Evolutionary conservation across 2,113 vertebrate species (phyloP), one percentile per base, ranked within the genome.

Genomic region (Myodes glareolus): DNA sequence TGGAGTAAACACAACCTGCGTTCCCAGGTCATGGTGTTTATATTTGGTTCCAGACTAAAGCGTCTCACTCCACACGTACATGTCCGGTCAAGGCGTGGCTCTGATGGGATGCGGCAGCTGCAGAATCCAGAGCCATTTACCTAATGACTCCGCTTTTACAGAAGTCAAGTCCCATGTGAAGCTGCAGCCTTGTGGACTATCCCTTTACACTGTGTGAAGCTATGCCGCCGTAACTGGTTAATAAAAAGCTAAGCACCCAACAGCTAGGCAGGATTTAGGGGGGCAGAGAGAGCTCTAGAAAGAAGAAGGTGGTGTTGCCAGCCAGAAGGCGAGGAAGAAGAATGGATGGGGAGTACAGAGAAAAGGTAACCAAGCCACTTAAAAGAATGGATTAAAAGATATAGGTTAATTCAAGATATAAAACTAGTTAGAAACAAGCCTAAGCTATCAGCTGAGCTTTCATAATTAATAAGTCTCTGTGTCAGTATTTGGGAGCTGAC

Each of bases 111-210:
- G n/a, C 67, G 50, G 78, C 63, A 77, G 76, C 93, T 47, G 19
- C 93, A 91, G 50, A 39, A 16, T 80, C 63, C 27, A 55, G 90
- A 93, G 73, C 21, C 61, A 70, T 77, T 61, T 63, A 52, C 19
- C 72, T 45, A 82, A 82, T 0, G 13, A 81, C 29, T 86, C 70
- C 70, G 80, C 31, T 92, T 88, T 89, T 78, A 55, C 58, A 86
- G 82, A 84, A 84, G 89, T 73, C 21, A 0, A 72, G 55, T 68
- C 70, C 67, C 82, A 78, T 55, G 61, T 88, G 94, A 90, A 94
- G 94, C 85, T n/a, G 92, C 73, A 92, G 78, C 90, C 63, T 70
- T 85, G 36, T 39, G 17, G 36, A 72, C 7, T 68, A 29, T 68
- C 33, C 67, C 67, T 68, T 33, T 68, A 39, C 70, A 33, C 67